Conservation (phyloP, 1,140 invertebrate genomes). For the Ips nitidus region DNA sequence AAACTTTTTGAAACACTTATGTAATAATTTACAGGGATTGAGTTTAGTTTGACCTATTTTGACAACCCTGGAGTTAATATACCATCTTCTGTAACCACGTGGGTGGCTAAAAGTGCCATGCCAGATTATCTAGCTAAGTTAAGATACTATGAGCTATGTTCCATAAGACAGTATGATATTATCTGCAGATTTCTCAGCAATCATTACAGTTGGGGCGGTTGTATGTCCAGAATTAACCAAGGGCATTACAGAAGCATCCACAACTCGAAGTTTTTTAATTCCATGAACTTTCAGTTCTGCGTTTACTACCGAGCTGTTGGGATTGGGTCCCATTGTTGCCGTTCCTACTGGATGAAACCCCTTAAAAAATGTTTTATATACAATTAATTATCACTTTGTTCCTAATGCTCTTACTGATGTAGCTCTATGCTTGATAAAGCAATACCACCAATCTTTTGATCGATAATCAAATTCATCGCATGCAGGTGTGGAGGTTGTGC, state of each 20-base stretch:
- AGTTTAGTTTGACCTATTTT: constrained; percentile 85
- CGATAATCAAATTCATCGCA: background rate
- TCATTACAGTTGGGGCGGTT: too few species aligned
- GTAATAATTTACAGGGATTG: constrained; percentile 53
- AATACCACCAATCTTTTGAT: constrained; percentile 23
- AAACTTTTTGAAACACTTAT: background rate
- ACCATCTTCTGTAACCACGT: constrained; percentile 64
- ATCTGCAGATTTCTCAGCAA: too few species aligned
- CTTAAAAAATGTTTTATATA: too few species aligned
- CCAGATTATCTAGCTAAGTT: constrained; percentile 49
- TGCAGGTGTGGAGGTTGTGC: background rate
- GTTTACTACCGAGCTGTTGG: too few species aligned
- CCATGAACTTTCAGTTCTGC: too few species aligned
- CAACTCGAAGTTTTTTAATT: too few species aligned
- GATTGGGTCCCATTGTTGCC: too few species aligned
- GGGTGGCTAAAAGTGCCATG: constrained; percentile 61
- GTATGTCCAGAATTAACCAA: too few species aligned
- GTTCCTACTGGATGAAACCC: too few species aligned
- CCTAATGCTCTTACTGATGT: background rate
- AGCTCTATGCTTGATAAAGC: constrained; percentile 12
- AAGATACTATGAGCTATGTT: constrained; percentile 20
- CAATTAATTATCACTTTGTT: too few species aligned
- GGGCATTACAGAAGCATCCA: too few species aligned
- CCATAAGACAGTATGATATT: too few species aligned
- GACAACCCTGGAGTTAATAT: constrained; percentile 80